Conservation (phyloP, 2,797 vertebrate genomes). For the Poecilia velifera region DNA sequence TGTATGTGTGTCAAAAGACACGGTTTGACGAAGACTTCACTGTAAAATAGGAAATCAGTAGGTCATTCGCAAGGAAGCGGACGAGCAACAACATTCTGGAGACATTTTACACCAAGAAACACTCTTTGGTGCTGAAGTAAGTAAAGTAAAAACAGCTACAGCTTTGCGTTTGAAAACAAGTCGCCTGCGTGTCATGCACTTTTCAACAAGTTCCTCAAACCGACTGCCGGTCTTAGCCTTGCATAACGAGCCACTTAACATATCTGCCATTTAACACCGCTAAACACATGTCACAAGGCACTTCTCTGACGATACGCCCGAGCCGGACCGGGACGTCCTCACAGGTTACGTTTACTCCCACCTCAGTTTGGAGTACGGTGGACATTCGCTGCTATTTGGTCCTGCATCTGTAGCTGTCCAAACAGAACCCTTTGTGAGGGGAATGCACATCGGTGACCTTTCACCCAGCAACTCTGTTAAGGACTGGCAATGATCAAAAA, state of each 20-base stretch:
- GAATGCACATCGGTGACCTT: slow-evolving; percentile 56
- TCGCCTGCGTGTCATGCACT: neutral
- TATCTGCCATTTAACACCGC: slow-evolving; percentile 37
- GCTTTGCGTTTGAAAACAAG: neutral
- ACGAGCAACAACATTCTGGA: slow-evolving; percentile 13
- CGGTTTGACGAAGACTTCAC: slow-evolving; percentile 33
- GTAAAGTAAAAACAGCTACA: neutral
- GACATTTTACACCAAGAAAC: neutral
- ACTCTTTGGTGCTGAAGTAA: neutral
- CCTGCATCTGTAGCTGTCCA: slow-evolving; percentile 60
- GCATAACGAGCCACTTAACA: slow-evolving; percentile 12
- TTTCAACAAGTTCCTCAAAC: slow-evolving; percentile 43
- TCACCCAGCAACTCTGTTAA: slow-evolving; percentile 60
- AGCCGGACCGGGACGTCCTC: neutral
- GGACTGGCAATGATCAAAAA: slow-evolving; percentile 39
- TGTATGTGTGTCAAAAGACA: slow-evolving; percentile 33
- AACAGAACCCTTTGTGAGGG: slow-evolving; percentile 60
- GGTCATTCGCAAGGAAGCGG: slow-evolving; percentile 35
- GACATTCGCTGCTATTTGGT: slow-evolving; percentile 60
- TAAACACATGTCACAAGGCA: slow-evolving; percentile 38
- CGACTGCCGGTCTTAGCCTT: slow-evolving; percentile 12
- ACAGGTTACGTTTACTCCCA: slow-evolving; percentile 14
- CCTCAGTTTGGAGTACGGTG: neutral
- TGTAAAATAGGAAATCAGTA: slow-evolving; percentile 65
- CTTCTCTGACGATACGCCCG: slow-evolving; percentile 15